Conservation (phyloP, 1,140 invertebrate species). For the Aphis craccivora region DNA sequence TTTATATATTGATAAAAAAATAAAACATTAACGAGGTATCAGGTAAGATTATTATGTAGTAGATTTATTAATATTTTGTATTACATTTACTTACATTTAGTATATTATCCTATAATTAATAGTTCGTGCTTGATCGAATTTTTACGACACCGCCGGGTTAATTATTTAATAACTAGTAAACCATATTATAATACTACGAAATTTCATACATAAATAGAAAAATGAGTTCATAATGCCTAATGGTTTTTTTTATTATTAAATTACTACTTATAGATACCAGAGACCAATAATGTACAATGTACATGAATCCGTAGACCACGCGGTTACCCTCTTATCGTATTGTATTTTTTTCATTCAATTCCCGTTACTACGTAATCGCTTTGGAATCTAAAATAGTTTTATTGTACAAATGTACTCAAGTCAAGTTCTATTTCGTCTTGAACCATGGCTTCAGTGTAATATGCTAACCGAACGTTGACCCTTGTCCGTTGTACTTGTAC, state of each 20-base stretch:
- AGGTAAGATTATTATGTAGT: neutral
- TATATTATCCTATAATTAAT: neutral
- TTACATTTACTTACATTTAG: neutral
- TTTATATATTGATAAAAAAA: neutral
- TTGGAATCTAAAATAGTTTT: constrained; percentile 38
- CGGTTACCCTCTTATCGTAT: neutral
- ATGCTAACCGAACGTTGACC: constrained; percentile 28
- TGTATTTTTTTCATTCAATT: neutral
- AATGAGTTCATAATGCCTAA: neutral
- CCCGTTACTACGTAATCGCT: neutral
- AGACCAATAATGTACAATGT: neutral
- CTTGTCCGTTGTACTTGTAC: constrained; percentile 26
- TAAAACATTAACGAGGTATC: neutral
- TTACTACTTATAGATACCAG: neutral
- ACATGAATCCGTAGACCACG: neutral
- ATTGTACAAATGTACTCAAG: neutral
- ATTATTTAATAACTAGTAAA: neutral
- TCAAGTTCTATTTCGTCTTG: neutral
- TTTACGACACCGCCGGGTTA: neutral
- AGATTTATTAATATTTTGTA: neutral
- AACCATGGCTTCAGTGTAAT: neutral
- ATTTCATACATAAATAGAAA: neutral
- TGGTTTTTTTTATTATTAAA: constrained; percentile 6
- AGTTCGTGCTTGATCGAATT: neutral
- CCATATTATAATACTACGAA: neutral